Percentiles rank a stretch among this genome's conserved stretches.
Evolutionary conservation across 2,797 vertebrate species (phyloP).

Genomic region (Microcaecilia unicolor): DNA sequence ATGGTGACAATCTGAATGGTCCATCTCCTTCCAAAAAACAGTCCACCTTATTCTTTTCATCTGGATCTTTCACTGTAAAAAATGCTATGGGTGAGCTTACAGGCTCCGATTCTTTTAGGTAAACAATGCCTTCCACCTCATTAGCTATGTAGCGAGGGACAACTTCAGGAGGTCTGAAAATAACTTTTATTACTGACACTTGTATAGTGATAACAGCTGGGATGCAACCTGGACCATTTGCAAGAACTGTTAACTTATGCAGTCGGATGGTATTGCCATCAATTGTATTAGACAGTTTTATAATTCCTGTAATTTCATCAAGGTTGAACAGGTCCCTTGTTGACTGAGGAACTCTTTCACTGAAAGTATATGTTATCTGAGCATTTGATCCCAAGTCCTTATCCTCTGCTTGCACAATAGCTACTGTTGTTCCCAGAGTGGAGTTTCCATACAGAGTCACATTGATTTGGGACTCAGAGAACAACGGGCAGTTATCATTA

Average conservation of each 20-base stretch:
- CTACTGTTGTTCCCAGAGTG: constrained; percentile 69
- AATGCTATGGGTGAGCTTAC: constrained; percentile 85
- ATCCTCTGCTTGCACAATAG: constrained; percentile 74
- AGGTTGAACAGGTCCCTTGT: constrained; percentile 80
- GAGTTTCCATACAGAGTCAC: constrained; percentile 81
- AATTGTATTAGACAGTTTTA: constrained; percentile 73
- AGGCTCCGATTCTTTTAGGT: constrained; percentile 83
- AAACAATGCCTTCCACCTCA: constrained; percentile 78
- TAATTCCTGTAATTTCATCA: constrained; percentile 70
- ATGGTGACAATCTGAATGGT: constrained; percentile 80
- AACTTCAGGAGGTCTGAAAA: constrained; percentile 76
- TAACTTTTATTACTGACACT: constrained; percentile 71
- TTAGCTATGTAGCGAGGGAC: constrained; percentile 82
- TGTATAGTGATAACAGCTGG: constrained; percentile 78
- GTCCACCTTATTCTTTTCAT: constrained; percentile 67
- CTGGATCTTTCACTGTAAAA: constrained; percentile 84
- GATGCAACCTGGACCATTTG: constrained; percentile 87
- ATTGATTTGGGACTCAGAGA: constrained; percentile 73
- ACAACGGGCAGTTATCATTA: constrained; percentile 93
- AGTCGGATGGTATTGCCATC: constrained; percentile 56
- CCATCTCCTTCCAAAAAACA: constrained; percentile 81
- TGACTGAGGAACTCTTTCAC: constrained; percentile 77
- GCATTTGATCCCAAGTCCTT: constrained; percentile 85
- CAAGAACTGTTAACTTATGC: constrained; percentile 81
- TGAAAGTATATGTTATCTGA: constrained; percentile 83